A percentile compares a stretch with the other conserved stretches of the same genome.
Conservation (phyloP, 1,140 invertebrate species). For the Colletes gigas region DNA sequence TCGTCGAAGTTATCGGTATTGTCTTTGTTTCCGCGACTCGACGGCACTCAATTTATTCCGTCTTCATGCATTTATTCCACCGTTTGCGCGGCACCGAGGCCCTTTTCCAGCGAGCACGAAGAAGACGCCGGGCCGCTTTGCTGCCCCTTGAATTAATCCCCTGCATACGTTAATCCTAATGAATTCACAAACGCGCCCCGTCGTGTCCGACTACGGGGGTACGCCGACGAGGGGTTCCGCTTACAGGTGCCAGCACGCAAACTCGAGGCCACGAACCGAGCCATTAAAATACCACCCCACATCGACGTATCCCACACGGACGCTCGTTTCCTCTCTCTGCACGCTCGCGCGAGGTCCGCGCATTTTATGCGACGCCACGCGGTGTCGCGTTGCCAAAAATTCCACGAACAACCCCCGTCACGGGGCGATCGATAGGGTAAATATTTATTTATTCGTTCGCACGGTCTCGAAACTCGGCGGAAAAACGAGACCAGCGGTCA, state of each 20-base stretch:
- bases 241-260: constrained; percentile 47
- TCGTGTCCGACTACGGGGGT: constrained; percentile 18
- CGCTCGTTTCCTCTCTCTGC: constrained; percentile 4
- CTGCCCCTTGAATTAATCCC: constrained; percentile 79
- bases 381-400: constrained; percentile 33
- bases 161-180: constrained; percentile 76
- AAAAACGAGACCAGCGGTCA: no score
- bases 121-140: constrained; percentile 73
- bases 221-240: constrained; percentile 25
- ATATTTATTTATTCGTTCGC: constrained; percentile 12
- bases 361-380: constrained; percentile 74
- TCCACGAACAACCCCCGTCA: background rate
- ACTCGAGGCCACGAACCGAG: constrained; percentile 20
- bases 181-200: constrained; percentile 72
- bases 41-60: constrained; percentile 42
- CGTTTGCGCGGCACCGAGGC: constrained; percentile 52
- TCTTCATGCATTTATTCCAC: constrained; percentile 66
- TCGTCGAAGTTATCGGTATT: background rate
- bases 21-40: constrained; percentile 42
- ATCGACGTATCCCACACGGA: background rate
- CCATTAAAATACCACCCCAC: constrained; percentile 36
- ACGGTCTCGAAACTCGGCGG: no score
- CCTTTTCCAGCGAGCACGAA: constrained; percentile 60
- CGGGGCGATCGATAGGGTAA: constrained; percentile 27
- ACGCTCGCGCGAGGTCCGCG: background rate